Evolutionary conservation across 2,888 invertebrate species (phyloP).

Genomic region (Philhelius pedissequus): DNA sequence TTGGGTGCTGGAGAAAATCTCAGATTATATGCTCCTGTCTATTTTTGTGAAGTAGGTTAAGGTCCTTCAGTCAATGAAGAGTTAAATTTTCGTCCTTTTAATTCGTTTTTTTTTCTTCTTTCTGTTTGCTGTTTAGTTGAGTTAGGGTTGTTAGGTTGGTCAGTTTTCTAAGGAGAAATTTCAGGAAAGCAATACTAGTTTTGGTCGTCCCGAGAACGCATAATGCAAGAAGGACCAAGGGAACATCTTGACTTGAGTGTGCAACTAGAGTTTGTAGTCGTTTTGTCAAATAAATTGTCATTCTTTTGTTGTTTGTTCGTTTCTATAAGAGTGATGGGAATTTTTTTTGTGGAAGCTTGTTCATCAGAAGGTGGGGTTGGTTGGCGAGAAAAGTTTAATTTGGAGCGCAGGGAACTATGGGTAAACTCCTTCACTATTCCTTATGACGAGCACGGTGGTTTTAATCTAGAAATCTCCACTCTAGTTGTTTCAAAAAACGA

Average conservation of each 20-base stretch:
- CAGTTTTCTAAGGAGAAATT: slow-evolving; percentile 10
- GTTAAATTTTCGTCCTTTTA: slow-evolving; percentile 19
- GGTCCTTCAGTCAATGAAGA: slow-evolving; percentile 22
- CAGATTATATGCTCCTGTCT: neutral
- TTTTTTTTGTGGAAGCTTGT: slow-evolving; percentile 8
- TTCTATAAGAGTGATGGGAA: neutral
- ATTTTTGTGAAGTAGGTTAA: slow-evolving; percentile 44
- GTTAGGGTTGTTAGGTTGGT: slow-evolving; percentile 13
- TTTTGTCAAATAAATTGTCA: slow-evolving; percentile 36
- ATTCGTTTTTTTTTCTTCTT: slow-evolving; percentile 1
- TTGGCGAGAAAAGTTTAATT: neutral
- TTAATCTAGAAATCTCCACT: slow-evolving; percentile 55
- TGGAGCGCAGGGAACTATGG: neutral
- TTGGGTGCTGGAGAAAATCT: slow-evolving; percentile 16
- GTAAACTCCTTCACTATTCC: neutral
- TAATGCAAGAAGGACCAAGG: slow-evolving; percentile 13
- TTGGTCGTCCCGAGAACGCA: slow-evolving; percentile 22
- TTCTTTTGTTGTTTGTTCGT: neutral
- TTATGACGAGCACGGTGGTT: slow-evolving; percentile 49
- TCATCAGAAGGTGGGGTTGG: neutral
- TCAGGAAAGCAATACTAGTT: neutral
- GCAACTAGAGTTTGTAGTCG: slow-evolving; percentile 28
- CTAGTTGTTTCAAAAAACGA: slow-evolving; percentile 23
- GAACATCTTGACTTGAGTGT: slow-evolving; percentile 31
- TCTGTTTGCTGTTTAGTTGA: neutral